phyloP scores from a whole-genome alignment of 2,797 vertebrate genomes.

The Gadopsis bispinosus region DNA sequence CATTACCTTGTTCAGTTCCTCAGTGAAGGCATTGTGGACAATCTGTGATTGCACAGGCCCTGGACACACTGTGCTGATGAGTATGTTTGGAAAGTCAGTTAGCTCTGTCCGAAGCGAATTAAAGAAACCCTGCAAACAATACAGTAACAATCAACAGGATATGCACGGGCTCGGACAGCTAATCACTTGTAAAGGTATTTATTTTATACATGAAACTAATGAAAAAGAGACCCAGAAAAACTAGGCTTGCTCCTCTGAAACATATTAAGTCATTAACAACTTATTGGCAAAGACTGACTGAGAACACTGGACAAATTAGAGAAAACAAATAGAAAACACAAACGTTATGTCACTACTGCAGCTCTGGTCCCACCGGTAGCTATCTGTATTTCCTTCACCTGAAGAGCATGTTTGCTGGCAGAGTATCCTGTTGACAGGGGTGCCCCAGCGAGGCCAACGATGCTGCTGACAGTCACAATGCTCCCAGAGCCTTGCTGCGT shows the following conservation, averaged over 20 bases:
- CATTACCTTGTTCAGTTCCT: constrained; percentile 87
- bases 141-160: background rate
- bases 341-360: background rate
- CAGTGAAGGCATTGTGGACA: constrained; percentile 89
- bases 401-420: constrained; percentile 95
- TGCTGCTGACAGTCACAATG: constrained; percentile 91
- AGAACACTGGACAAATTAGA: background rate
- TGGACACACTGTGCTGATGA: constrained; percentile 90
- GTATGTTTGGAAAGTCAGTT: constrained; percentile 87
- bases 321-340: background rate
- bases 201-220: background rate
- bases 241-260: background rate
- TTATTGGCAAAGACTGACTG: background rate
- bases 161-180: too few relatives aligned
- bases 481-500: constrained; percentile 86
- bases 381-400: constrained; percentile 79
- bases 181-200: background rate
- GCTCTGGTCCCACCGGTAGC: background rate
- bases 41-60: constrained; percentile 94
- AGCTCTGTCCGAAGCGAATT: constrained; percentile 91
- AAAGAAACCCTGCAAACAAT: constrained; percentile 90
- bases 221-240: background rate
- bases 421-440: constrained; percentile 90
- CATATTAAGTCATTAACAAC: background rate
- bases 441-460: constrained; percentile 85